These are phyloP conservation scores for Parthenolecanium corni DNA, from an alignment of 2,888 invertebrate genomes.

Conservation along the genomic window DNA sequence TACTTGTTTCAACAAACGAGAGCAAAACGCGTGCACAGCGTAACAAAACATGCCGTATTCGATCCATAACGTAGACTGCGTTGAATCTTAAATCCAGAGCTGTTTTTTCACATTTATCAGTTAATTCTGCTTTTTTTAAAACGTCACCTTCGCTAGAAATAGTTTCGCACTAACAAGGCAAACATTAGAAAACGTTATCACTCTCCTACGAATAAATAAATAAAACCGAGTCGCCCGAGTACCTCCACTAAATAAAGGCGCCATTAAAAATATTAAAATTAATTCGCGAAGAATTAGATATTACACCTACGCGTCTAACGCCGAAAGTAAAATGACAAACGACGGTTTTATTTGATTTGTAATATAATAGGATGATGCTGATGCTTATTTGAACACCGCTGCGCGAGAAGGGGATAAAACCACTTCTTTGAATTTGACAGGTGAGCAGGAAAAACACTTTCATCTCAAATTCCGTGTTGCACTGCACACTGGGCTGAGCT, in stretches of 20 bases:
- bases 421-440: no score
- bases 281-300: no score
- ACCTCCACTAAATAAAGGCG: no score
- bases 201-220: not conserved
- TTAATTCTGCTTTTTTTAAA: conserved; percentile 36
- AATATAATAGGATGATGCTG: no score
- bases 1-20: conserved; percentile 70
- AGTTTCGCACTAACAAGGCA: conserved; percentile 35
- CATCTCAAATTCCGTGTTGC: no score
- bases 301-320: no score
- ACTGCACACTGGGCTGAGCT: conserved; percentile 22
- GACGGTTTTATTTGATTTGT: no score
- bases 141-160: conserved; percentile 46
- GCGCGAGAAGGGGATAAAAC: no score
- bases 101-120: conserved; percentile 67
- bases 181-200: not conserved
- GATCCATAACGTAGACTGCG: conserved; percentile 68
- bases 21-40: conserved; percentile 79
- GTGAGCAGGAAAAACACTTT: no score
- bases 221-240: not conserved
- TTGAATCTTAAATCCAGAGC: conserved; percentile 63
- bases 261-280: no score
- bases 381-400: no score
- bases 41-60: conserved; percentile 87
- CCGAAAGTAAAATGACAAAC: no score